Evolutionary conservation across 2,888 invertebrate genomes (phyloP), one percentile per base, ranked within the genome.

Genomic region (Perdita meconis): DNA sequence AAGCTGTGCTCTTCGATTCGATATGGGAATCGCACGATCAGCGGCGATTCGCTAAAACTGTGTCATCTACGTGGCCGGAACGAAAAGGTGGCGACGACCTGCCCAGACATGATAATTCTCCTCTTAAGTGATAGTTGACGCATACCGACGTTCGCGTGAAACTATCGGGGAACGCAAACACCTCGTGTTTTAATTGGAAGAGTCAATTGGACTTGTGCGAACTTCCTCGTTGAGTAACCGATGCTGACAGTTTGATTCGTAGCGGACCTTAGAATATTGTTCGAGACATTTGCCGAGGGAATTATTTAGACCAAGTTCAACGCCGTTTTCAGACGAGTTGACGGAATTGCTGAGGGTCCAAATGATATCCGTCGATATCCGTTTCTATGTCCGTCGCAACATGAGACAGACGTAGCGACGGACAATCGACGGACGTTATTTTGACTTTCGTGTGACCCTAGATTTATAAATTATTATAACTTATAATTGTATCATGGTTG

Each of bases 161-260:
- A 8, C 44, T 13, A 19, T 5, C 24, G 53, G 30, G 22, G 16
- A 56, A 51, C 22, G 19, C 30, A 12, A 22, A n/a, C 12, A 30
- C 26, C 10, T 26, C 19, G 34, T n/a, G 47, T 47, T 19, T 64
- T 78, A 79, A 78, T 78, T 44, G 65, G 42, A 36, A 55, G 34
- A 65, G 73, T 78, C 73, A 73, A 76, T 64, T 64, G 53, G 13
- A 56, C 47, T 36, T 63, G 60, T 19, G 44, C 75, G 57, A 75
- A 70, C 63, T 70, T 67, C 34, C 36, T 34, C 51, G 57, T 38
- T 12, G 66, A 26, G 26, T 36, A 22, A 26, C 26, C 65, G 30
- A 66, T 26, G 30, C 30, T 51, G 30, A 47, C 1, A 47, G 66
- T n/a, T 50, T 40, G 40, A 66, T 66, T 34, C 56, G 38, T 12